These are phyloP conservation scores for Cottus gobio DNA, from an alignment of 2,113 vertebrate genomes.

Conservation along the genomic window DNA sequence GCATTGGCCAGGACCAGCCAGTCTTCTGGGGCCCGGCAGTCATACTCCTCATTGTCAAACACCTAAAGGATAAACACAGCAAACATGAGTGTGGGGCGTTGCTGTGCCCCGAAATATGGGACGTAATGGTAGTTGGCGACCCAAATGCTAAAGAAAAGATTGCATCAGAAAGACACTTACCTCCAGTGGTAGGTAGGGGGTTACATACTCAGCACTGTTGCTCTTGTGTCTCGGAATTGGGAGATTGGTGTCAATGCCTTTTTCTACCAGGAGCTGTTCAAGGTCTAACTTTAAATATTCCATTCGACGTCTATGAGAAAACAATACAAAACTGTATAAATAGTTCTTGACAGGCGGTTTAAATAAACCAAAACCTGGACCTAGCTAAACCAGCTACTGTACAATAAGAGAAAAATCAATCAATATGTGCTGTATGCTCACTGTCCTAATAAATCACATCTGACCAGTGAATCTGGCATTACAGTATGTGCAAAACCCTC, in stretches of 20 bases:
- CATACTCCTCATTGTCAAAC: constrained; percentile 93
- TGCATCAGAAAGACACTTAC: constrained; percentile 70
- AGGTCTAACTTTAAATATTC: constrained; percentile 86
- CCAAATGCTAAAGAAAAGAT: not conserved
- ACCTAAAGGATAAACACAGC: constrained; percentile 76
- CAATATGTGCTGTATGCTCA: not conserved
- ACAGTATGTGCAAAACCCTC: not conserved
- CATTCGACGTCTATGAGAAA: constrained; percentile 81
- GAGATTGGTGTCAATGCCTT: constrained; percentile 86
- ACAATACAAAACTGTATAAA: not conserved
- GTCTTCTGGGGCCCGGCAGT: constrained; percentile 88
- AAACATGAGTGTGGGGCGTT: not conserved
- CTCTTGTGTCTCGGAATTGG: constrained; percentile 83
- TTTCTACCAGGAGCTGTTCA: constrained; percentile 80
- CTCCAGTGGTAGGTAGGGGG: constrained; percentile 88
- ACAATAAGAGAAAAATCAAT: not conserved
- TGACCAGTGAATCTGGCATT: not conserved
- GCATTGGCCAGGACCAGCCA: constrained; percentile 88
- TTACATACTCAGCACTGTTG: constrained; percentile 67
- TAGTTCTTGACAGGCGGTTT: not conserved
- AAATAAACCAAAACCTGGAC: not conserved
- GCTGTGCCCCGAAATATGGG: not conserved
- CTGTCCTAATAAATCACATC: not conserved
- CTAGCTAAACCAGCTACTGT: not conserved
- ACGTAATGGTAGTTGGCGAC: not conserved